A percentile compares a stretch with the other conserved stretches of the same genome.
These are phyloP conservation scores for Dermochelys coriacea DNA, from an alignment of 2,797 vertebrate genomes.

Conservation along the genomic window DNA sequence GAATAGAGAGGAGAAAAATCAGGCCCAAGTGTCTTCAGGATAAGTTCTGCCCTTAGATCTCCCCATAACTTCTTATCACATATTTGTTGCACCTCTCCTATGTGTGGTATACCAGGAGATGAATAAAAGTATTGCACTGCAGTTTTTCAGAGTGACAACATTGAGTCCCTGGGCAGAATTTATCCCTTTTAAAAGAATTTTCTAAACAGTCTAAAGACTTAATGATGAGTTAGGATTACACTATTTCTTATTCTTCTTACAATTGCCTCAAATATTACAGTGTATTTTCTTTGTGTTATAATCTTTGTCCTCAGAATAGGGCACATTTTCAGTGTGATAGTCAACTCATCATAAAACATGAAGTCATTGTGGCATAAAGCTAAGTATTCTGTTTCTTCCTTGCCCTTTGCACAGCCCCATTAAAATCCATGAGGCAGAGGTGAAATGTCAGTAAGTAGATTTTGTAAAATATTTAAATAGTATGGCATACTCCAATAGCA, in stretches of 20 bases:
- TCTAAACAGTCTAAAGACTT: not conserved
- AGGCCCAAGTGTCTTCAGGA: not conserved
- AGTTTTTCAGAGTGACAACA: not conserved
- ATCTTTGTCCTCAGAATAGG: not conserved
- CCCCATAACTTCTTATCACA: constrained; percentile 1
- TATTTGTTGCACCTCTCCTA: not conserved
- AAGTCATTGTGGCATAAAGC: not conserved
- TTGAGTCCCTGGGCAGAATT: not conserved
- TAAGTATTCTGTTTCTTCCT: not conserved
- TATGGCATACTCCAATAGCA: not conserved
- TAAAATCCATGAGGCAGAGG: not conserved
- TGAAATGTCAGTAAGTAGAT: not conserved
- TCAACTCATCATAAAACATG: not conserved
- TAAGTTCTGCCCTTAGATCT: constrained; percentile 25
- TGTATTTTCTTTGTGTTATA: not conserved
- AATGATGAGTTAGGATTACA: not conserved
- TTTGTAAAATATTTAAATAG: not conserved
- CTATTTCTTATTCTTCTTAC: not conserved
- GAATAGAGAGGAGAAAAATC: not conserved
- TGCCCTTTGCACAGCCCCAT: not conserved
- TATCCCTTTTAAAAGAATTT: not conserved
- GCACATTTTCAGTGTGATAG: not conserved
- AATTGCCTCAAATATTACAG: not conserved
- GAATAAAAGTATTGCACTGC: not conserved
- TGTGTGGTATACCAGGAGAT: not conserved